Evolutionary conservation across 2,888 invertebrate species (phyloP), one percentile per base, ranked within the genome.

Genomic region (Eupithecia centaureata): DNA sequence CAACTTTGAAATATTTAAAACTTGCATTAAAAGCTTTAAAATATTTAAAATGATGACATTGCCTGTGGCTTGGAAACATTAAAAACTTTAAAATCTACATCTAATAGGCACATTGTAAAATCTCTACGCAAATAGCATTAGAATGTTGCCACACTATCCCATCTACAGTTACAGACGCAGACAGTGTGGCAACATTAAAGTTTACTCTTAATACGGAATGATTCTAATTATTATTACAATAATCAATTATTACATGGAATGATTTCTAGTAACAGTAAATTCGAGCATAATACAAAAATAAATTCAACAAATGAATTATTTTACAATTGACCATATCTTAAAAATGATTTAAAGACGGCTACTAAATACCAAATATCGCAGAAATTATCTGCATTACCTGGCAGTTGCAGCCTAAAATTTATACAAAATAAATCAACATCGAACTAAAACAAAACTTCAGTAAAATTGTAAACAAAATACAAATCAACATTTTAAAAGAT

Each of bases 121-220:
- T 85, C 85, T 87, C 86, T 88, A 88, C 86, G 87, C 87, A 61
- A 72, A 76, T 77, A 78, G 84, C 87, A 86, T 85, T 79, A 69
- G 51, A 47, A 8, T 18, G 30, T 56, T 56, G 56, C 30, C 32
- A 32, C 30, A 56, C 18, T n/a, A 33, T 7, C n/a, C 12, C 12
- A 47, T 47, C 22, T 12, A 22, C 4, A 8, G 12, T 42, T 7
- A 1, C 8, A n/a, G 38, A 33, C 7, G 33, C 15, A 56, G n/a
- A 54, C 10, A 2, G 7, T 56, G n/a, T 56, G 30, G 54, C 30
- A 56, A 56, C 54, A 30, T 32, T n/a, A 22, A 51, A 5, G 52
- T 27, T 28, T n/a, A 72, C 33, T 68, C 30, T 15, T 56, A 8
- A 27, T 59, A 32, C n/a, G 42, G 59, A 56, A 62, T 61, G 42